These are phyloP conservation scores for Lycaena phlaeas DNA, from an alignment of 2,888 invertebrate species.

Conservation along the genomic window DNA sequence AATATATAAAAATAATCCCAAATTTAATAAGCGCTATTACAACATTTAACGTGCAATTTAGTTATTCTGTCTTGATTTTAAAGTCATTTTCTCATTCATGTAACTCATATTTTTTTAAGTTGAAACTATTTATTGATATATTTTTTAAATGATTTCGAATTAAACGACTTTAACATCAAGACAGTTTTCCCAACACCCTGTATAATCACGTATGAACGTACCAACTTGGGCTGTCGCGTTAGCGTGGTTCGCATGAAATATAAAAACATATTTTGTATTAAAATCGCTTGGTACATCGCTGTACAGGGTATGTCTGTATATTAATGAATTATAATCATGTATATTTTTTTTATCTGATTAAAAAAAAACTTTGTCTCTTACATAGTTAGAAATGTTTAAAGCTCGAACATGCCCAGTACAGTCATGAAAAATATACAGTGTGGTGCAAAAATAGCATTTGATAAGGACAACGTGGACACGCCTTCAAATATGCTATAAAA, in stretches of 20 bases:
- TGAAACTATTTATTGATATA: too few species aligned
- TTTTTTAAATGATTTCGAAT: too few species aligned
- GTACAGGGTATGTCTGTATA: neutral
- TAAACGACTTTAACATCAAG: neutral
- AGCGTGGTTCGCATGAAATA: slow-evolving; percentile 20
- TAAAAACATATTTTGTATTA: slow-evolving; percentile 15
- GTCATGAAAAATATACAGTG: neutral
- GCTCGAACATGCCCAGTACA: neutral
- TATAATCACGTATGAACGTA: slow-evolving; percentile 33
- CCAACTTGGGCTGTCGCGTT: slow-evolving; percentile 66
- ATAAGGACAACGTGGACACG: neutral
- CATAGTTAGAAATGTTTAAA: too few species aligned
- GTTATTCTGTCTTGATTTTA: neutral
- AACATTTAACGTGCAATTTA: neutral
- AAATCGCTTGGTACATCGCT: neutral
- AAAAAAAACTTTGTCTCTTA: too few species aligned
- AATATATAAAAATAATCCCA: too few species aligned
- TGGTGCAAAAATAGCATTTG: neutral
- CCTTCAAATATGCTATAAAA: neutral
- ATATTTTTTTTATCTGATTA: too few species aligned
- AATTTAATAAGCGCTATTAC: neutral
- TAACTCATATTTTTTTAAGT: too few species aligned
- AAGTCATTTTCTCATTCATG: neutral
- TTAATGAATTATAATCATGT: too few species aligned
- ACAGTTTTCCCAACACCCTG: neutral